Evolutionary conservation across 2,797 vertebrate species (phyloP), one percentile per base, ranked within the genome.

Genomic region (Microctenopoma lineatum): DNA sequence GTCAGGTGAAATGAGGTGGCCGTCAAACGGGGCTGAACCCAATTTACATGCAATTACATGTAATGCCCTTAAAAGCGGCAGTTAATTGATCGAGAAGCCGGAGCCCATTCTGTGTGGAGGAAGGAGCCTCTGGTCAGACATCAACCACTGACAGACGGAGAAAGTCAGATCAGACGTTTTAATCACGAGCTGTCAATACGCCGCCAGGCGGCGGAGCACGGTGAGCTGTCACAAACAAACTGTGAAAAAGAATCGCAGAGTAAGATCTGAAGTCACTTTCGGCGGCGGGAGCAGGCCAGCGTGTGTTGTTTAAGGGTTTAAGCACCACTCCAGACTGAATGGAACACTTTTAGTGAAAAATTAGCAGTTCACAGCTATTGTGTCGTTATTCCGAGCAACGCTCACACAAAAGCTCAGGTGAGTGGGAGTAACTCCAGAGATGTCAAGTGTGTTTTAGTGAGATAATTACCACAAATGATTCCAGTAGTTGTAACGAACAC

Each of bases 171-270:
- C 41, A n/a, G 80, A 83, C 64, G 0, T 80, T 86, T 85, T 81
- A 85, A 89, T 88, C 84, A 81, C 58, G 59, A 26, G 50, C 47
- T 57, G n/a, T 80, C 77, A 63, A 88, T 84, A 84, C 73, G 80
- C 70, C 56, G 79, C 84, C 75, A 75, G 47, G 42, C 8, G 47
- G 39, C 10, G 4, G 13, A 42, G 58, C 59, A 62, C 36, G 47
- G 41, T 9, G 47, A 72, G 42, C 4, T 75, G 80, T 75, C 66
- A 21, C 56, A 65, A 73, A 78, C 52, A 70, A 71, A 75, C 50
- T 71, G 70, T 83, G 74, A 64, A 38, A 52, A 73, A 14, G 34
- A 73, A 73, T 80, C 64, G 77, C 46, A 65, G 56, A 61, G 39
- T 66, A 65, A 58, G 27, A 25, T 52, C 21, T 70, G 58, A 80